Conservation (phyloP, 2,797 vertebrate species). For the Chloroceryle amazona region DNA sequence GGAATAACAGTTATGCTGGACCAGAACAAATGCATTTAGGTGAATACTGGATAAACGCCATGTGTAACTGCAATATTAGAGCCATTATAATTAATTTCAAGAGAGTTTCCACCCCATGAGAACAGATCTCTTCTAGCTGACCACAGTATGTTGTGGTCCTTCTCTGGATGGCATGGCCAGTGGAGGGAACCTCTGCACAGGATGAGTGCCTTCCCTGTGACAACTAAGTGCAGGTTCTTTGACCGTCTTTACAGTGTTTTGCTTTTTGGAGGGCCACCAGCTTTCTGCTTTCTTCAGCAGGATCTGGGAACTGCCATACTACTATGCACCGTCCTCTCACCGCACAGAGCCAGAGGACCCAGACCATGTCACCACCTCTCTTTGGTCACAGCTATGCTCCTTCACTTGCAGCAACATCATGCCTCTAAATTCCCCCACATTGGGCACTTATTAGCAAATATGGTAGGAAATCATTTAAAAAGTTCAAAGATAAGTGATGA, state of each 20-base stretch:
- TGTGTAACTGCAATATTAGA: not conserved
- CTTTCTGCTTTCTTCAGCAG: not conserved
- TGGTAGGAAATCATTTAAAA: not conserved
- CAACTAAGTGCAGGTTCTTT: accelerated
- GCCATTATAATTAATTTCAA: not conserved
- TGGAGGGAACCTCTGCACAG: accelerated
- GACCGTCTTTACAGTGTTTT: not conserved
- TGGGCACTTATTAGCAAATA: not conserved
- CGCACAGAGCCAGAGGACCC: not conserved
- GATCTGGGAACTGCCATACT: not conserved
- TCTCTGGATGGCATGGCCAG: not conserved
- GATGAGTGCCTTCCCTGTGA: accelerated
- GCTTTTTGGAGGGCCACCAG: not conserved
- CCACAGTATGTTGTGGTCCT: not conserved
- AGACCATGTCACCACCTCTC: not conserved
- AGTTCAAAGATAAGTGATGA: not conserved
- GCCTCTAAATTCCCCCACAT: not conserved
- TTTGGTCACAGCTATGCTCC: not conserved
- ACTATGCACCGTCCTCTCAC: not conserved
- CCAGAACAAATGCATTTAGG: not conserved
- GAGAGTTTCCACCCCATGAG: not conserved
- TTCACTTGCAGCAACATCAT: not conserved
- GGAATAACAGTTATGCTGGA: not conserved
- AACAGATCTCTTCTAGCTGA: not conserved
- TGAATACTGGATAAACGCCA: not conserved